These are phyloP conservation scores for Luperina testacea DNA, from an alignment of 2,888 invertebrate genomes.

Conservation along the genomic window DNA sequence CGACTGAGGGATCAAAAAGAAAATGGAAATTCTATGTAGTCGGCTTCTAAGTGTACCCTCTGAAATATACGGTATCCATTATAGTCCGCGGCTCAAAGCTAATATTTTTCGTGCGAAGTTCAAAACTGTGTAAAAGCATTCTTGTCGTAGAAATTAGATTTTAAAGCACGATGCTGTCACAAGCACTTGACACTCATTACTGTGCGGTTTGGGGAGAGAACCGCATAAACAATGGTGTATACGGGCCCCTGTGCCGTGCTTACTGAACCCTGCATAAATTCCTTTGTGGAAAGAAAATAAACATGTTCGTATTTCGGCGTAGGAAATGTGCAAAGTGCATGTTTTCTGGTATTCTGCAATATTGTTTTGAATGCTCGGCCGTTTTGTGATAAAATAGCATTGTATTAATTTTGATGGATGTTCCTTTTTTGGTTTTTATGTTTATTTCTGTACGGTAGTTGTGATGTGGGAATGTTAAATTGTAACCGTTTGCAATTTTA, in stretches of 20 bases:
- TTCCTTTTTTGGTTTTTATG: not conserved
- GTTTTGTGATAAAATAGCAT: slow-evolving; percentile 30
- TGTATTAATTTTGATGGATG: slow-evolving; percentile 11
- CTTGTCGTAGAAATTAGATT: slow-evolving; percentile 69
- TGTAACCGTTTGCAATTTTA: not conserved
- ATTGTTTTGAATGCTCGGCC: slow-evolving; percentile 45
- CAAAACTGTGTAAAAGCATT: slow-evolving; percentile 68
- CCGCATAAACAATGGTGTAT: slow-evolving; percentile 65
- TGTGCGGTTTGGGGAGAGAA: slow-evolving; percentile 63
- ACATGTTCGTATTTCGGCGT: slow-evolving; percentile 41
- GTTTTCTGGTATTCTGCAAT: slow-evolving; percentile 45
- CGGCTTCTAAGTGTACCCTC: slow-evolving; percentile 39
- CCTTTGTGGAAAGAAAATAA: slow-evolving; percentile 52
- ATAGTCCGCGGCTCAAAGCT: slow-evolving; percentile 47
- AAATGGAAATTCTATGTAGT: slow-evolving; percentile 62
- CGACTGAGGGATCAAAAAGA: slow-evolving; percentile 51
- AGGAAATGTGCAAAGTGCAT: slow-evolving; percentile 46
- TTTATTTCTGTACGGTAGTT: not conserved
- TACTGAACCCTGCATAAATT: slow-evolving; percentile 58
- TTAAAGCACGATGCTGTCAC: slow-evolving; percentile 66
- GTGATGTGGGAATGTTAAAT: not conserved
- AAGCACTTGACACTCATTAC: slow-evolving; percentile 72
- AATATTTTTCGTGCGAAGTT: slow-evolving; percentile 54
- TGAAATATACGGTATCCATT: slow-evolving; percentile 54
- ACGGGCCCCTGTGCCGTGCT: slow-evolving; percentile 35